A percentile compares a stretch with the other conserved stretches of the same genome.
These are phyloP conservation scores for Prenolepis imparis DNA, from an alignment of 2,888 invertebrate species.

Conservation along the genomic window DNA sequence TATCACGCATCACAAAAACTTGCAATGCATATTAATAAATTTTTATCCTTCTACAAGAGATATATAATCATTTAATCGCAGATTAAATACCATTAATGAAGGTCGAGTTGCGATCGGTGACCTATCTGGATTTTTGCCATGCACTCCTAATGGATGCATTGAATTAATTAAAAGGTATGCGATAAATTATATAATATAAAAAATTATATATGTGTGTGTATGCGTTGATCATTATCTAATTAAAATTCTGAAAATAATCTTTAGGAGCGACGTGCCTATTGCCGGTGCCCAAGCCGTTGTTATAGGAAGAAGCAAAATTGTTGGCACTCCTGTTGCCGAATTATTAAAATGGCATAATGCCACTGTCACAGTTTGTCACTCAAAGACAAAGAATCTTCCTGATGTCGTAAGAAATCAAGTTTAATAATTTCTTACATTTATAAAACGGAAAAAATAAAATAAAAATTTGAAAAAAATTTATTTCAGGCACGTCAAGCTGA, in stretches of 20 bases:
- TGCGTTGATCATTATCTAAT: not conserved
- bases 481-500: conserved; percentile 93
- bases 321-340: conserved; percentile 98
- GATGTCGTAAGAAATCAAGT: conserved; percentile 88
- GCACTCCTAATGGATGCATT: conserved; percentile 98
- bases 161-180: conserved; percentile 93
- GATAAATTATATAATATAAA: not conserved
- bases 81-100: conserved; percentile 96
- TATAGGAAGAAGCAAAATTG: conserved; percentile 98
- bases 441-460: not conserved
- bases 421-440: not conserved
- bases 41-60: not conserved
- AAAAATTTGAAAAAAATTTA: conserved; percentile 39
- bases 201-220: not conserved
- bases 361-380: conserved; percentile 99
- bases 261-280: conserved; percentile 91
- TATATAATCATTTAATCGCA: conserved; percentile 80
- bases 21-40: not conserved
- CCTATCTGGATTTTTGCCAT: conserved; percentile 95
- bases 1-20: not conserved
- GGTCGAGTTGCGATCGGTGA: conserved; percentile 97
- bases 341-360: conserved; percentile 98
- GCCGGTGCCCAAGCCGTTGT: conserved; percentile 96
- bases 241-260: conserved; percentile 16
- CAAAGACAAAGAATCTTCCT: conserved; percentile 94